Evolutionary conservation across 2,113 vertebrate species (phyloP), one percentile per base, ranked within the genome.

Genomic region (Stigmatopora argus): DNA sequence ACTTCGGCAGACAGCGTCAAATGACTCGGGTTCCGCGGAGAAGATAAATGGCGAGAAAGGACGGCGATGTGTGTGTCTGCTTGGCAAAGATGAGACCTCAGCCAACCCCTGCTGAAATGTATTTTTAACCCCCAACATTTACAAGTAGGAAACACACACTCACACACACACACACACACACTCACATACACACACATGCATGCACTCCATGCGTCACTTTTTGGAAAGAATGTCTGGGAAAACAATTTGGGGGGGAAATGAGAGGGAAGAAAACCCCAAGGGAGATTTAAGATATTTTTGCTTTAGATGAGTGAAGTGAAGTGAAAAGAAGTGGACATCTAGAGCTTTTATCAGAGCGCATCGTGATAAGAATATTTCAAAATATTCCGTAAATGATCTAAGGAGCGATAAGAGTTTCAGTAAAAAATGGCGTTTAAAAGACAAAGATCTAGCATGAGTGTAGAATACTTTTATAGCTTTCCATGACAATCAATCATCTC

Each of bases 221-320:
- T 72, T 7, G 82, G 78, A 86, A 88, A 80, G 84, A 89, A 89
- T 87, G 88, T 86, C 80, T 86, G 88, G 82, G 89, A 86, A 85
- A 83, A 81, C 65, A 69, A 48, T 81, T 80, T 80, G 62, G 17
- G 53, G 65, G 66, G 69, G 21, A 2, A 19, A 64, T 34, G 62
- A 59, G 21, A 19, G 14, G 48, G 49, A 38, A 7, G 59, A 75
- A 4, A 21, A 51, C 64, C 75, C 58, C 12, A 9, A 65, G 69
- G 67, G 78, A 60, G 17, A 65, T 4, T 7, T 55, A 17, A 44
- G 69, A 70, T 76, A 81, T 85, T 84, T 77, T 78, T 48, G 72
- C 73, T 59, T 2, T 47, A 72, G 35, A 78, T 65, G 66, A 74
- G 74, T 72, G 41, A 79, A 56, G 14, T 26, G 66, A 71, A 64